Conservation (phyloP, 2,888 invertebrate species). For the Protophormia terraenovae region DNA sequence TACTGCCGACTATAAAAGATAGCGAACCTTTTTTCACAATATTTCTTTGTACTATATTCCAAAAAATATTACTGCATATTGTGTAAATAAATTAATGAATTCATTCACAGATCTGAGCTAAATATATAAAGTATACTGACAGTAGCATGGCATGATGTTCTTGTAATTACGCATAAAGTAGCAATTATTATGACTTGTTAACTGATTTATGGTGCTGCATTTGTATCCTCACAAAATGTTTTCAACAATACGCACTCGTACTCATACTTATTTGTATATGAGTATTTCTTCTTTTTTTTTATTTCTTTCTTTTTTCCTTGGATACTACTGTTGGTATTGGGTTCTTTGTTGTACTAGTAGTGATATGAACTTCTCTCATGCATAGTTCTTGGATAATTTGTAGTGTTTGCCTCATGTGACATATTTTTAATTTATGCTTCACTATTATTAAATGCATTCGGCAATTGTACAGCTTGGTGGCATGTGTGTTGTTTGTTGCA, state of each 20-base stretch:
- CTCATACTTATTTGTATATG: neutral
- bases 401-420: constrained; percentile 55
- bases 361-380: constrained; percentile 35
- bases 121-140: constrained; percentile 14
- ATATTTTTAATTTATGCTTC: constrained; percentile 57
- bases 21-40: too few species aligned
- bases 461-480: constrained; percentile 7
- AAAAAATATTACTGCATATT: neutral
- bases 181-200: constrained; percentile 66
- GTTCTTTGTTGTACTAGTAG: constrained; percentile 23
- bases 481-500: constrained; percentile 24
- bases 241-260: constrained; percentile 8
- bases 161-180: constrained; percentile 65
- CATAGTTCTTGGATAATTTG: constrained; percentile 52
- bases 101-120: constrained; percentile 8
- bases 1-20: too few species aligned
- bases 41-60: neutral
- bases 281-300: neutral
- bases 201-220: constrained; percentile 63
- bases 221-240: constrained; percentile 29
- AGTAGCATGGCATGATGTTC: constrained; percentile 52
- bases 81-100: neutral
- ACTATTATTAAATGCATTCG: constrained; percentile 53
- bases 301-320: neutral
- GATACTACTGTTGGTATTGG: neutral